Conservation (phyloP, 2,888 invertebrate genomes). For the Cephonodes hylas region DNA sequence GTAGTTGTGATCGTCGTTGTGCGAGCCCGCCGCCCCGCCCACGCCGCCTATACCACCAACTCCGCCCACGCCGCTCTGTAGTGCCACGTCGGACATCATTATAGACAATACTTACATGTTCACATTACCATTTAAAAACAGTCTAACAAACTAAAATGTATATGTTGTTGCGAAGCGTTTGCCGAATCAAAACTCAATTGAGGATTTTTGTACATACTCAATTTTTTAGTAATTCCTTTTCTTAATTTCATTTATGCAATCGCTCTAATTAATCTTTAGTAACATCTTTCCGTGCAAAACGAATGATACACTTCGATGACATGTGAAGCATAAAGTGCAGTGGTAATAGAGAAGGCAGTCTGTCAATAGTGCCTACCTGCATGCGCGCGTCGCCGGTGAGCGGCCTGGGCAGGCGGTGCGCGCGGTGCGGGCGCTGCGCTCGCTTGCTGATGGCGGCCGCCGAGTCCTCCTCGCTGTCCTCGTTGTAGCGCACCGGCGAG, state of each 20-base stretch:
- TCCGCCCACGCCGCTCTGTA: neutral
- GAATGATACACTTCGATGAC: neutral
- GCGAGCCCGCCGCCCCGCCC: constrained; percentile 24
- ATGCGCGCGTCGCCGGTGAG: constrained; percentile 24
- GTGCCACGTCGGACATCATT: neutral
- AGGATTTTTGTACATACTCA: too few relatives aligned
- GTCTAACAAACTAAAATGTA: too few relatives aligned
- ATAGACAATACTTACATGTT: neutral
- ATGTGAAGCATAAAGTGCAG: neutral
- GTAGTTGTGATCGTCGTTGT: constrained; percentile 62
- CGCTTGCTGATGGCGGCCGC: constrained; percentile 73
- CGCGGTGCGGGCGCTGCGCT: constrained; percentile 47
- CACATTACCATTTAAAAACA: too few relatives aligned
- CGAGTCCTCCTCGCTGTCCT: constrained; percentile 80
- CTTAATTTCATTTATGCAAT: too few relatives aligned
- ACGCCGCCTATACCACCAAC: constrained; percentile 4
- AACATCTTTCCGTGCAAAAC: too few relatives aligned
- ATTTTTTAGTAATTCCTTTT: too few relatives aligned
- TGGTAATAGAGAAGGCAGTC: neutral
- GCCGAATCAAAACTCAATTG: too few relatives aligned
- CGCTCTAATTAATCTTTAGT: too few relatives aligned
- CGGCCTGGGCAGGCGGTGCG: constrained; percentile 27
- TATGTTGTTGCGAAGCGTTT: too few relatives aligned
- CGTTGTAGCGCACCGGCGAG: constrained; percentile 80
- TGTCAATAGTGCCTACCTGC: constrained; percentile 19